These are phyloP conservation scores for Tachysurus vachellii DNA, from an alignment of 2,113 vertebrate species.

Conservation along the genomic window DNA sequence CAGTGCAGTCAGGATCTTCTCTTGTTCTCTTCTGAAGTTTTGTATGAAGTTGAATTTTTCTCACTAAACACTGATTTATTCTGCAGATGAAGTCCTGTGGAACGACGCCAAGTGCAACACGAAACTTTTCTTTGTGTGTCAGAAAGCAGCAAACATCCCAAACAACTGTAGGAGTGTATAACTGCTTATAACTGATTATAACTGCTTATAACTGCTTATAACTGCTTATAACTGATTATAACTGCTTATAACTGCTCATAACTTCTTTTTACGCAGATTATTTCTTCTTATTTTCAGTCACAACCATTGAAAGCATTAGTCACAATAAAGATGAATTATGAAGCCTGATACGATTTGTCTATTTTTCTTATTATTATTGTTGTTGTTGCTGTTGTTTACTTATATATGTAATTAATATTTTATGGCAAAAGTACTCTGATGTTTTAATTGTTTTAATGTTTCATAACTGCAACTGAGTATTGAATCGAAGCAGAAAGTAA, in stretches of 20 bases:
- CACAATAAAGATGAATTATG: not conserved
- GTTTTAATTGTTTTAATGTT: no score
- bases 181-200: not conserved
- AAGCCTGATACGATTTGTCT: not conserved
- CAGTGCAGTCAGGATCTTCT: not conserved
- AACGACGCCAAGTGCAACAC: slow-evolving; percentile 12
- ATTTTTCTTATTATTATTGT: not conserved
- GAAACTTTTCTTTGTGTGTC: not conserved
- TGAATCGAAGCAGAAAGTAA: no score
- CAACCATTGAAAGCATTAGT: not conserved
- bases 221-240: not conserved
- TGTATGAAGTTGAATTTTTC: not conserved
- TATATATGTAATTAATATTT: no score
- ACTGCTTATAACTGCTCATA: not conserved
- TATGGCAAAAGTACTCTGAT: no score
- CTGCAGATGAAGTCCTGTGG: slow-evolving; percentile 23
- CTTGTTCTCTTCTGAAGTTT: not conserved
- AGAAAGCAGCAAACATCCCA: not conserved
- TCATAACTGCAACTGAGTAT: no score
- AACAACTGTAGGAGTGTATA: not conserved
- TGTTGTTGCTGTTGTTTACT: no score
- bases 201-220: not conserved
- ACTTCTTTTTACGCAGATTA: not conserved
- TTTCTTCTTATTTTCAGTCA: not conserved
- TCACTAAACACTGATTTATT: not conserved